Conservation (phyloP, 2,888 invertebrate genomes). For the Hirtodrosophila confusa region DNA sequence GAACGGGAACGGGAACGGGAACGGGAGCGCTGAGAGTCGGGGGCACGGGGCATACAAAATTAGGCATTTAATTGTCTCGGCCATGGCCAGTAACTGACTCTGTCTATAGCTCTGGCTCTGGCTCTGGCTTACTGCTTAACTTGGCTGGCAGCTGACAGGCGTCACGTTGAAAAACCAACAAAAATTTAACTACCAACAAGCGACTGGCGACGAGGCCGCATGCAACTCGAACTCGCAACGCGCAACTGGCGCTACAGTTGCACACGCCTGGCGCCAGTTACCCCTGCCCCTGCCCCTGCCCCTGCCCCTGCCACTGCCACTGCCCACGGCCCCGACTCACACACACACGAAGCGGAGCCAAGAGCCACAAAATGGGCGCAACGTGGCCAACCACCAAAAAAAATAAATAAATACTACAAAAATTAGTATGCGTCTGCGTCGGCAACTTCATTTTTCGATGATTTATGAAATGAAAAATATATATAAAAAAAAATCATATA, state of each 20-base stretch:
- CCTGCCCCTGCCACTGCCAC: constrained; percentile 28
- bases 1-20: constrained; percentile 7
- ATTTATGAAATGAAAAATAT: constrained; percentile 70
- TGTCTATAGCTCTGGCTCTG: constrained; percentile 3
- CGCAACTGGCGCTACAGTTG: constrained; percentile 64
- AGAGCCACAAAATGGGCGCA: constrained; percentile 71
- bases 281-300: constrained; percentile 32
- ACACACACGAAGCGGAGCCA: constrained; percentile 19
- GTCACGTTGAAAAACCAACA: constrained; percentile 76
- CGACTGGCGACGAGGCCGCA: constrained; percentile 27
- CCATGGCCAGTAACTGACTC: constrained; percentile 29
- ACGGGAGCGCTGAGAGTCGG: constrained; percentile 13
- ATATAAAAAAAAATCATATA: background rate
- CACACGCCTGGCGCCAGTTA: constrained; percentile 61
- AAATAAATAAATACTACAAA: constrained; percentile 19
- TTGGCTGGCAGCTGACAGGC: constrained; percentile 74
- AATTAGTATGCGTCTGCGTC: constrained; percentile 73
- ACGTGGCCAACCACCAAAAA: constrained; percentile 67
- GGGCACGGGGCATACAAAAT: constrained; percentile 66
- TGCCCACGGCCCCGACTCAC: constrained; percentile 13
- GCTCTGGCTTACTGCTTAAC: constrained; percentile 39
- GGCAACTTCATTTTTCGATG: constrained; percentile 79
- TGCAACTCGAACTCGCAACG: constrained; percentile 16
- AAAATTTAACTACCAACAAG: constrained; percentile 70
- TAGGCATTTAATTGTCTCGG: constrained; percentile 79